Conservation (phyloP, 2,113 vertebrate genomes). For the Phalacrocorax pelagicus region DNA sequence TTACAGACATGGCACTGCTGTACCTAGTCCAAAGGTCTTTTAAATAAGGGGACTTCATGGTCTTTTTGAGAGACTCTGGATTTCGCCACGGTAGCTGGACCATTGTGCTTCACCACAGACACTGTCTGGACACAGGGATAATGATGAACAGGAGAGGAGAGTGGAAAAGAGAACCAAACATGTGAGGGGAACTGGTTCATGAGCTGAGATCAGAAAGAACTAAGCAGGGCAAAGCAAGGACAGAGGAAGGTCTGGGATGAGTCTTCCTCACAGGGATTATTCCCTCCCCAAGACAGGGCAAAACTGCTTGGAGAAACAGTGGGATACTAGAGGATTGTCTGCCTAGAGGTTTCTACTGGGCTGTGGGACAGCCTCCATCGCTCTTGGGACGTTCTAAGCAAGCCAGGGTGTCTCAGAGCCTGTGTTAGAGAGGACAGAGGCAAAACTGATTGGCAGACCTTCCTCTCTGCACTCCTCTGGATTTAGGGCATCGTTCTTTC, state of each 20-base stretch:
- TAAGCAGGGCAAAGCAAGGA: neutral
- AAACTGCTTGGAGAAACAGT: neutral
- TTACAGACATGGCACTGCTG: neutral
- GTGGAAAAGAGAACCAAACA: neutral
- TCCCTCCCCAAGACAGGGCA: neutral
- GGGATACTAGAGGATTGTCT: neutral
- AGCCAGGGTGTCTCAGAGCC: neutral
- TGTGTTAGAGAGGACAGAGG: accelerated
- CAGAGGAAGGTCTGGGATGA: neutral
- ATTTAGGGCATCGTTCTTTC: neutral
- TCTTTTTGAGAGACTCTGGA: neutral
- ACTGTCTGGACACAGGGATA: neutral
- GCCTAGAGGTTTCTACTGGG: neutral
- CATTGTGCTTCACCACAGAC: neutral
- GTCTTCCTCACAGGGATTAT: neutral
- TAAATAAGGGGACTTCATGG: neutral
- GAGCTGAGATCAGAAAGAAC: neutral
- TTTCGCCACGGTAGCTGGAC: neutral
- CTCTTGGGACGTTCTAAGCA: neutral
- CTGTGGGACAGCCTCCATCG: neutral
- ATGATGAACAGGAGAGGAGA: neutral
- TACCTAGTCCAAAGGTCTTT: neutral
- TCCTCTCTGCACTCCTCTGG: neutral
- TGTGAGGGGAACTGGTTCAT: neutral
- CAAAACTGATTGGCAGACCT: neutral